Base-by-base conservation (phyloP, 2,113 vertebrate genomes). In the Phodopus roborovskii region DNA sequence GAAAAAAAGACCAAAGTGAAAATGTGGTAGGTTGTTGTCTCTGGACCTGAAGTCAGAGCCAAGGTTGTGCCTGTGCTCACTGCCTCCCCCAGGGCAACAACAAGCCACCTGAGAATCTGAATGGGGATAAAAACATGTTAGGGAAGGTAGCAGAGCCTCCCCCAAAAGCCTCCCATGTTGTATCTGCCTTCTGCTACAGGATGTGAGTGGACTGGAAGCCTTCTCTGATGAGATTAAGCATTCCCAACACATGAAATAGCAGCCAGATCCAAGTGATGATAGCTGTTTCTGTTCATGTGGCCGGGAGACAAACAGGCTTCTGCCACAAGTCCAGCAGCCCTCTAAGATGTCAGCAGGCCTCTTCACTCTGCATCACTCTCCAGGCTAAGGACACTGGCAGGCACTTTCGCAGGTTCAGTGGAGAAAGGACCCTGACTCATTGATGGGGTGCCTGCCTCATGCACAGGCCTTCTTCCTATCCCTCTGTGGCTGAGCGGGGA, bases 1-100 rank as follows among this genome's bases (percentile, higher is more conserved):
- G 48, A 36, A 39, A 70, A 50, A 2, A 4, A 78, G 42, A 53
- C n/a, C 50, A 53, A 2, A 42, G 73, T 26, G 42, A 81, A 4
- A 15, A 19, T 5, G 0, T 20, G 19, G 42, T 36, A 39, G 17
- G 6, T 0, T 22, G n/a, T 15, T 2, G 62, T 48, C 26, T 1
- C 1, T 9, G 64, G 39, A 56, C 4, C 28, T 2, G 8, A 24
- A 56, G n/a, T 13, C 1, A 77, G 28, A 70, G 53, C 2, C 26
- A 71, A 39, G 4, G 26, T 48, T 58, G 15, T 15, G 68, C 53
- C 28, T 60, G 0, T 1, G 5, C 1, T 1, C 20, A 42, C 13
- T 11, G 12, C 7, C 50, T 78, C n/a, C 39, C n/a, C 33, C 33
- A 39, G 70, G 45, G 42, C 56, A 62, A 26, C 2, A 1, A 8